phyloP scores from a whole-genome alignment of 1,140 invertebrate species.

The Bombus polaris region DNA sequence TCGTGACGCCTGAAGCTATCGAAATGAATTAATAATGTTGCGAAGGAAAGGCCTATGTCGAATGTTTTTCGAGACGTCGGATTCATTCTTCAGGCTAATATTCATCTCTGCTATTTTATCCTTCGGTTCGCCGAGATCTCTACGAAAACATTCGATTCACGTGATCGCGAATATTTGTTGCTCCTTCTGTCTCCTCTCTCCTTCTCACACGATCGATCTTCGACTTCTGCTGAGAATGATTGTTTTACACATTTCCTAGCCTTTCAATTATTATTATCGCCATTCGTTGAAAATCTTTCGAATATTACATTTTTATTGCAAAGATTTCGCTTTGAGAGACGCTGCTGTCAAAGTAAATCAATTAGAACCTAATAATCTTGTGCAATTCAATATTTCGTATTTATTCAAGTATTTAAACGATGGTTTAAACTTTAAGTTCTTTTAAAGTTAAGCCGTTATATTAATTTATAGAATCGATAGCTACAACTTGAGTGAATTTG shows the following conservation, averaged over 20 bases:
- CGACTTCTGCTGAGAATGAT: background rate
- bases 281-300: background rate
- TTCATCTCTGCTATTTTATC: background rate
- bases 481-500: no score
- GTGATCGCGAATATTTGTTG: conserved; percentile 15
- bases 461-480: no score
- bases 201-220: background rate
- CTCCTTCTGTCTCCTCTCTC: background rate
- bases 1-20: background rate
- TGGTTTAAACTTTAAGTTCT: background rate
- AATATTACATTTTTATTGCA: background rate
- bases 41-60: background rate
- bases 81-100: background rate
- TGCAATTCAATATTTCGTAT: background rate
- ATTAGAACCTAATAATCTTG: no score
- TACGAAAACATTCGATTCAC: conserved; percentile 30
- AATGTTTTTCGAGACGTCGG: background rate
- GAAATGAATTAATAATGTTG: background rate
- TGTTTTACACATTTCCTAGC: background rate
- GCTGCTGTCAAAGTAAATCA: no score
- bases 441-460: no score
- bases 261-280: no score
- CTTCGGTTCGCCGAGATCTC: background rate
- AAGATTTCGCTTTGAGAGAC: no score
- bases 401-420: background rate